Evolutionary conservation across 2,113 vertebrate species (phyloP).

Genomic region (Hiodon alosoides): DNA sequence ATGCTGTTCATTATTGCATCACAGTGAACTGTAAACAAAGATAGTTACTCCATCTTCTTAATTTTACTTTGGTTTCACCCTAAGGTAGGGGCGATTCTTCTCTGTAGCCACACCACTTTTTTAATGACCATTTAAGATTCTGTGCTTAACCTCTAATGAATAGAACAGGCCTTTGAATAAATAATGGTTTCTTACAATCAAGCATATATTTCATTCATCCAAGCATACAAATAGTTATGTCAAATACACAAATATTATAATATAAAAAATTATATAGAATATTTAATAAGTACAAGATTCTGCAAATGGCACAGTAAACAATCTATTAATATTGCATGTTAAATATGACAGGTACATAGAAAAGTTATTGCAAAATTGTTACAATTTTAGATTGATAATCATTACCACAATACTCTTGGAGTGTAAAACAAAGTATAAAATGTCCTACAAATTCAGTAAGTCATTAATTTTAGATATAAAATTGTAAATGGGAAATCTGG

Average conservation of each 20-base stretch:
- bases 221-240: not conserved
- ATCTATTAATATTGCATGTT: not conserved
- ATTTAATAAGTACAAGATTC: no score
- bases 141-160: not conserved
- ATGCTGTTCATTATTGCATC: no score
- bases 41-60: no score
- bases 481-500: conserved; percentile 5
- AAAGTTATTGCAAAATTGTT: not conserved
- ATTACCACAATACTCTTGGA: not conserved
- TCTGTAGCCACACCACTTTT: no score
- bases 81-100: no score
- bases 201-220: not conserved
- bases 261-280: no score
- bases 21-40: no score
- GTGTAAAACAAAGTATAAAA: conserved; percentile 4
- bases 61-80: no score
- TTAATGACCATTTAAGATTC: no score
- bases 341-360: not conserved
- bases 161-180: not conserved
- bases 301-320: no score
- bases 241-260: no score
- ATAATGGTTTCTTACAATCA: not conserved
- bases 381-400: not conserved
- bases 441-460: not conserved
- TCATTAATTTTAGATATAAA: conserved; percentile 14